Base-by-base conservation (phyloP, 2,113 vertebrate genomes). In the Romanogobio albipinnatus region DNA sequence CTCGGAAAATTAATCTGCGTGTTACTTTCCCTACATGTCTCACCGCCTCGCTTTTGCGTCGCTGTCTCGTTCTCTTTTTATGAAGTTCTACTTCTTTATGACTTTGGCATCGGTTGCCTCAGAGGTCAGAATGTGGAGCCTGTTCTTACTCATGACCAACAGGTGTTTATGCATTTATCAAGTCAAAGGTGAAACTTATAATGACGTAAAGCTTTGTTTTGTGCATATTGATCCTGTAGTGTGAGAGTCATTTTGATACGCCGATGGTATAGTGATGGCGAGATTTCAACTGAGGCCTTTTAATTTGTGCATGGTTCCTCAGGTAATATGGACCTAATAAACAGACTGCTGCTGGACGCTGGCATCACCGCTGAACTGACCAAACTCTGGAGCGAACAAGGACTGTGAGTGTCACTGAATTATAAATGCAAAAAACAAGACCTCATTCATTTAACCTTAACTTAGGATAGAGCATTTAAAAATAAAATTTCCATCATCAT, bases 351-450 rank as follows among this genome's bases (percentile, higher is more conserved):
- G 71, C 89, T 99, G 86, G 98, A 99, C 89, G 98, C 97, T 13
- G 97, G 98, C 53, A 96, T 99, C 93, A 99, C 98, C 77, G 90
- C 92, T 59, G 96, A 98, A 58, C 95, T 99, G 86, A 95, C 92
- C 71, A 95, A 95, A 88, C 90, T 95, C 61, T 99, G 98, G 98
- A 97, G 93, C 89, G 94, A 95, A 58, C 76, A 95, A 61, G 91
- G 87, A 10, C 93, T 91, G 98, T 99, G 91, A 98, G 98, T 94
- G 15, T 22, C 7, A 8, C 19, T 3, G 17, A 64, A 56, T 33
- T 58, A 80, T 39, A 53, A 19, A 29, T 36, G 22, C 17, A 84
- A 36, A 73, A n/a, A 17, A 76, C 13, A 29, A 36, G 47, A 14
- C 24, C 70, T 51, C 33, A 2, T 51, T 19, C 13, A 81, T 43